Conservation (phyloP, 2,113 vertebrate genomes). For the Candoia aspera region DNA sequence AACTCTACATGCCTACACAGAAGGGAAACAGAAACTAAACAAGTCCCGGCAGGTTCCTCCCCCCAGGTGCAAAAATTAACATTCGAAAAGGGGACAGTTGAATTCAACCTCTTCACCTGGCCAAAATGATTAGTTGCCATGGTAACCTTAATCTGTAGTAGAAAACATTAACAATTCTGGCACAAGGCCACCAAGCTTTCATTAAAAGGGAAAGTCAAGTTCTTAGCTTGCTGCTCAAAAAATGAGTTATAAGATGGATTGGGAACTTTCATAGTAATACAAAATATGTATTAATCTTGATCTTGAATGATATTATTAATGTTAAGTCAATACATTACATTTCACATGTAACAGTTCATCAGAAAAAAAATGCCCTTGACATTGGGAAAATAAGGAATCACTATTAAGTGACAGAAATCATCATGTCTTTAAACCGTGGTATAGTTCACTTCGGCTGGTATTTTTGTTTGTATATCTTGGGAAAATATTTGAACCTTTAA, state of each 20-base stretch:
- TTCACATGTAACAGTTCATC: slow-evolving; percentile 47
- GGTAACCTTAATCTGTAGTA: no score
- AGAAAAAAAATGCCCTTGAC: slow-evolving; percentile 20
- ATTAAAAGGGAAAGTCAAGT: slow-evolving; percentile 42
- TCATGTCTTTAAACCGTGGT: slow-evolving; percentile 28
- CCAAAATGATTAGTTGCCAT: no score
- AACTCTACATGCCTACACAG: no score
- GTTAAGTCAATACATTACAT: slow-evolving; percentile 52
- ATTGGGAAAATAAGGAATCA: slow-evolving; percentile 40
- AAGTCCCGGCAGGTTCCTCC: no score
- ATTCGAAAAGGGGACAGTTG: no score
- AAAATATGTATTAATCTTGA: slow-evolving; percentile 37
- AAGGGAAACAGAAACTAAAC: no score
- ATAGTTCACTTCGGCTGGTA: slow-evolving; percentile 15
- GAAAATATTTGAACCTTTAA: no score
- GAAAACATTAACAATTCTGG: no score
- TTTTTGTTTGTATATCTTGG: no score
- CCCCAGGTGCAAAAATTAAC: no score
- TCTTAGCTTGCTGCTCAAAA: slow-evolving; percentile 39
- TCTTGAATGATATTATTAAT: slow-evolving; percentile 41
- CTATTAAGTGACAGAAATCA: slow-evolving; percentile 25
- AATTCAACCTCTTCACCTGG: no score
- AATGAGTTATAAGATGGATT: slow-evolving; percentile 42
- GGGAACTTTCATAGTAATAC: not conserved
- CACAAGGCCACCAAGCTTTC: not conserved